Evolutionary conservation across 2,797 vertebrate species (phyloP), one percentile per base, ranked within the genome.

Genomic region (Pseudotriccus pelzelni): DNA sequence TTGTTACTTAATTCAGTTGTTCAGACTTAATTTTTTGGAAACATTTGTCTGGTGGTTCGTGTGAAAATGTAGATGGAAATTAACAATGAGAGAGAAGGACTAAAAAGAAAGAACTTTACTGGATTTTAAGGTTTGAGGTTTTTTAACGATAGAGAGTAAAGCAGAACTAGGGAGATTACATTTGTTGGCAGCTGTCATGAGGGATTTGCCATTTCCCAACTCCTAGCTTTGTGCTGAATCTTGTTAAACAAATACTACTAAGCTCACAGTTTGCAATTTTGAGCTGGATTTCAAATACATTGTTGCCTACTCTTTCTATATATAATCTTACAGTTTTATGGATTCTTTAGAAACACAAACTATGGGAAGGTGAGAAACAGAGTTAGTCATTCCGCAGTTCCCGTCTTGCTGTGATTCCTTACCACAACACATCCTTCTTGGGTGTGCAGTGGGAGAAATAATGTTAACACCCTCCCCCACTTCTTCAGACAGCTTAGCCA

Each of bases 1-100:
- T 93, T 93, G 89, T 94, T 94, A 89, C 62, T 96, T 96, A 94
- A 96, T 94, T 96, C 80, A 85, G 1, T 97, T 93, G 37, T 96
- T 88, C 78, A 93, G 44, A 93, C 25, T 41, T 75, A 9, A 27
- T 47, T 52, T 87, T 77, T 92, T 75, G 19, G 47, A 87, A 89
- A 46, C 16, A 36, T 49, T 53, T 81, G 8, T 47, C 14, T 47
- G 25, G 53, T 46, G 14, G 2, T 59, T 87, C 32, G 4, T 68
- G 4, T 76, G 55, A 76, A 94, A 89, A 69, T 66, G 6, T 58
- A 82, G 24, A 6, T 58, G 11, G 36, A 93, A 77, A 59, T 77
- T 30, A 84, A 58, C 1, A 1, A 8, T 25, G 7, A 72, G 24
- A 78, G 19, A 68, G 32, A 59, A 78, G 27, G 12, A 66, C 46